Percentiles rank a stretch among this genome's conserved stretches.
phyloP scores from a whole-genome alignment of 2,888 invertebrate species.

The Morpho helenor region DNA sequence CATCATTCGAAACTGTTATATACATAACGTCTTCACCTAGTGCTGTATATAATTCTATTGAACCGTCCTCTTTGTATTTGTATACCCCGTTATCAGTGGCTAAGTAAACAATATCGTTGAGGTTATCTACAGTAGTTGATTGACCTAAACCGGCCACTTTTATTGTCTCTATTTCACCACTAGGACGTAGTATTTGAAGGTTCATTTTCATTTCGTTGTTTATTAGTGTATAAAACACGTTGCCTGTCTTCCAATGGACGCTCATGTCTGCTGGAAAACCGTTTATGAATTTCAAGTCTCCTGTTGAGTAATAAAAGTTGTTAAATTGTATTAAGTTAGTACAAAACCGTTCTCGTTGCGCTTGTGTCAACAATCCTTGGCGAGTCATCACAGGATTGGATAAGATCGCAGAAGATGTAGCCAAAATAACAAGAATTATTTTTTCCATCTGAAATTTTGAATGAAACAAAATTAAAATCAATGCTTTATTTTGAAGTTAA shows the following conservation, averaged over 20 bases:
- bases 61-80: slow-evolving; percentile 59
- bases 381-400: slow-evolving; percentile 51
- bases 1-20: slow-evolving; percentile 54
- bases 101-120: slow-evolving; percentile 64
- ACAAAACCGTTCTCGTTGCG: slow-evolving; percentile 43
- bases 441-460: slow-evolving; percentile 46
- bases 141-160: slow-evolving; percentile 65
- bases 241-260: slow-evolving; percentile 63
- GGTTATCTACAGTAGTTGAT: slow-evolving; percentile 67
- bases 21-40: slow-evolving; percentile 71
- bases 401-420: slow-evolving; percentile 31
- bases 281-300: slow-evolving; percentile 43
- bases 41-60: slow-evolving; percentile 54
- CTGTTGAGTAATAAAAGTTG: slow-evolving; percentile 50
- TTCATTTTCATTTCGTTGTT: slow-evolving; percentile 68
- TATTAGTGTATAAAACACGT: slow-evolving; percentile 60
- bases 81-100: slow-evolving; percentile 72
- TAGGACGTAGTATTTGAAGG: slow-evolving; percentile 50
- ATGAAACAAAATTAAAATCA: neutral
- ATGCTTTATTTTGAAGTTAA: neutral
- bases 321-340: slow-evolving; percentile 48
- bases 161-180: slow-evolving; percentile 52
- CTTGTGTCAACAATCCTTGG: slow-evolving; percentile 39
- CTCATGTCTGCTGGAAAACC: slow-evolving; percentile 68
- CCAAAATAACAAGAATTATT: slow-evolving; percentile 34